Percentiles rank a stretch among this genome's conserved stretches.
These are phyloP conservation scores for Onthophagus taurus DNA, from an alignment of 1,140 invertebrate species.

Conservation along the genomic window DNA sequence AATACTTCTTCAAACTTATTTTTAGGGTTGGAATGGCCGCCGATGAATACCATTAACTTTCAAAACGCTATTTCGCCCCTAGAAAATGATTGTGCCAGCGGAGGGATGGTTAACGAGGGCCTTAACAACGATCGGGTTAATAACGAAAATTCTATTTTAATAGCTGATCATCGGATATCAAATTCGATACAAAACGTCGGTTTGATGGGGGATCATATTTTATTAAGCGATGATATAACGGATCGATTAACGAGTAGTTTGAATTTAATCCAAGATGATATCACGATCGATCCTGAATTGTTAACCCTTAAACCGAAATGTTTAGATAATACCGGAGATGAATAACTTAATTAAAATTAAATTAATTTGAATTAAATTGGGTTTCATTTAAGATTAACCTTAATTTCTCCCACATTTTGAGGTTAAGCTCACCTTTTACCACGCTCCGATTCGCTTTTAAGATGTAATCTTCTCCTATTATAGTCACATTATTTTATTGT, in stretches of 20 bases:
- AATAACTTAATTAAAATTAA: too few relatives aligned
- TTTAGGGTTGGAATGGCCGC: conserved; percentile 31
- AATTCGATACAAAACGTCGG: conserved; percentile 18
- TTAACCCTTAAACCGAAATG: conserved; percentile 28
- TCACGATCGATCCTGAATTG: conserved; percentile 31
- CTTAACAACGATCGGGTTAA: conserved; percentile 14
- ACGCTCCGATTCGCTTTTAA: too few relatives aligned
- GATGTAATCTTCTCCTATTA: too few relatives aligned
- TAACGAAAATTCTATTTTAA: conserved; percentile 21
- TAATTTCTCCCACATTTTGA: too few relatives aligned
- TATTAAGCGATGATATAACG: conserved; percentile 19
- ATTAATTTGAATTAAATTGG: too few relatives aligned
- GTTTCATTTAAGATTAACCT: too few relatives aligned
- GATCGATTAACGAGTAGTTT: conserved; percentile 14
- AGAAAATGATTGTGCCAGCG: not conserved
- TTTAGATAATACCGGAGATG: conserved; percentile 2
- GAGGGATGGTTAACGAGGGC: conserved; percentile 7
- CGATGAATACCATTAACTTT: conserved; percentile 13
- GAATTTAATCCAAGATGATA: conserved; percentile 18
- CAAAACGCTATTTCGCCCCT: conserved; percentile 3
- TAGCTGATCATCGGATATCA: conserved; percentile 23
- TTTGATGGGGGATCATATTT: conserved; percentile 17
- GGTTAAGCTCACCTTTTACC: too few relatives aligned
- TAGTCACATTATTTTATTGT: too few relatives aligned
- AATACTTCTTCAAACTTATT: conserved; percentile 22